Percentiles rank a stretch among this genome's conserved stretches.
phyloP scores from a whole-genome alignment of 2,113 vertebrate species.

The Anser brachyrhynchus region DNA sequence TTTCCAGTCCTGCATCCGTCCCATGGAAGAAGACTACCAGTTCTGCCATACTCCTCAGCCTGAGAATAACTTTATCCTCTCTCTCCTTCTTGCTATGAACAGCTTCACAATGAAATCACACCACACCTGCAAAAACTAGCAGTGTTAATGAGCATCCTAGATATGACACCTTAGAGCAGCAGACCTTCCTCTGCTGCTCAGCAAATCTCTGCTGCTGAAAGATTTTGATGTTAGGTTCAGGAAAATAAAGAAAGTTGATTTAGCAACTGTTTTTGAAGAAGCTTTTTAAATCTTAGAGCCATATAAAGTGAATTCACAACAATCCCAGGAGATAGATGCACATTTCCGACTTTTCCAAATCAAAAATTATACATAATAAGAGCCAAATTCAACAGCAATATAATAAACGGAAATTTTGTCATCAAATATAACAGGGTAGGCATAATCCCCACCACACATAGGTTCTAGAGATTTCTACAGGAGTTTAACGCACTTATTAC shows the following conservation, averaged over 20 bases:
- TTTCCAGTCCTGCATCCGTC: neutral
- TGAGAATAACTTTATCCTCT: neutral
- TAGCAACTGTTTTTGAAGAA: neutral
- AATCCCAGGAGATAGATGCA: neutral
- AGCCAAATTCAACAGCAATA: neutral
- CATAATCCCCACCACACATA: neutral
- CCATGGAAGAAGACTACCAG: neutral
- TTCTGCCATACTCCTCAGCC: neutral
- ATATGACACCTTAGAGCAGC: neutral
- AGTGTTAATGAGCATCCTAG: neutral
- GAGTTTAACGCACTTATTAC: neutral
- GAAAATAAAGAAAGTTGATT: neutral
- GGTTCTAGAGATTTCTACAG: neutral
- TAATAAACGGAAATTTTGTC: neutral
- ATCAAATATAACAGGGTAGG: neutral
- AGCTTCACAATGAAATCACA: neutral
- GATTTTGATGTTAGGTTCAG: neutral
- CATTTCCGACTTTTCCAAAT: neutral
- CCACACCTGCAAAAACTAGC: neutral
- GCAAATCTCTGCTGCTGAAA: neutral
- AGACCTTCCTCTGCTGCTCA: neutral
- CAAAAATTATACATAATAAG: neutral
- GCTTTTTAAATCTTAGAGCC: neutral
- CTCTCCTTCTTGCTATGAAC: neutral
- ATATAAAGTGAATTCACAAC: neutral